Percentiles rank a stretch among this genome's conserved stretches.
phyloP scores from a whole-genome alignment of 2,113 vertebrate genomes.

The Copsychus sechellarum region DNA sequence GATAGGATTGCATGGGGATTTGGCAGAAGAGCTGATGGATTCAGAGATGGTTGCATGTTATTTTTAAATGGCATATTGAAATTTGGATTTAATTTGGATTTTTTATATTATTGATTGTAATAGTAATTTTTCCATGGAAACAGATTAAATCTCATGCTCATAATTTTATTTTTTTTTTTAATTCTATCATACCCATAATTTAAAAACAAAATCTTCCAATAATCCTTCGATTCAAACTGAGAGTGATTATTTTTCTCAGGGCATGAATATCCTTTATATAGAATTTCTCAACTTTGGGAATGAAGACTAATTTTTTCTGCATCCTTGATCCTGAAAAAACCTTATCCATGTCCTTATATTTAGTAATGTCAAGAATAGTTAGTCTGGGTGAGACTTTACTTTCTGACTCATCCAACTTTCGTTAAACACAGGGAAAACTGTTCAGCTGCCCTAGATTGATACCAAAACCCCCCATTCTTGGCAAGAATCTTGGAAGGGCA shows the following conservation, averaged over 20 bases:
- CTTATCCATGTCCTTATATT: background rate
- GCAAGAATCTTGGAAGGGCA: background rate
- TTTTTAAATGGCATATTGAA: background rate
- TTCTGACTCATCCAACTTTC: background rate
- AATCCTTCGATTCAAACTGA: background rate
- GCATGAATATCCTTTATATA: background rate
- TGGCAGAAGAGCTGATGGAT: background rate
- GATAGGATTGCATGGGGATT: background rate
- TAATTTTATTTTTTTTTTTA: background rate
- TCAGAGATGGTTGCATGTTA: rapidly evolving
- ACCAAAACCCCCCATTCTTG: background rate
- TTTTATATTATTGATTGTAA: background rate
- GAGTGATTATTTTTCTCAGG: background rate
- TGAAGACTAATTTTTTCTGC: background rate
- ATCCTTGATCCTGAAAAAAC: background rate
- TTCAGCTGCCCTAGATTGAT: background rate
- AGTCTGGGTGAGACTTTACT: background rate
- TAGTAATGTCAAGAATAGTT: background rate
- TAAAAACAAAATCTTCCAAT: background rate
- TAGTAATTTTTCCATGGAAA: background rate
- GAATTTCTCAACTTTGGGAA: background rate
- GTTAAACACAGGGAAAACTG: background rate
- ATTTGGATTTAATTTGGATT: background rate
- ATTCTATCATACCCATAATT: background rate
- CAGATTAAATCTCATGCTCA: background rate